Percentiles rank a stretch among this genome's conserved stretches.
These are phyloP conservation scores for Calephelis virginiensis DNA, from an alignment of 1,140 invertebrate species.

Conservation along the genomic window DNA sequence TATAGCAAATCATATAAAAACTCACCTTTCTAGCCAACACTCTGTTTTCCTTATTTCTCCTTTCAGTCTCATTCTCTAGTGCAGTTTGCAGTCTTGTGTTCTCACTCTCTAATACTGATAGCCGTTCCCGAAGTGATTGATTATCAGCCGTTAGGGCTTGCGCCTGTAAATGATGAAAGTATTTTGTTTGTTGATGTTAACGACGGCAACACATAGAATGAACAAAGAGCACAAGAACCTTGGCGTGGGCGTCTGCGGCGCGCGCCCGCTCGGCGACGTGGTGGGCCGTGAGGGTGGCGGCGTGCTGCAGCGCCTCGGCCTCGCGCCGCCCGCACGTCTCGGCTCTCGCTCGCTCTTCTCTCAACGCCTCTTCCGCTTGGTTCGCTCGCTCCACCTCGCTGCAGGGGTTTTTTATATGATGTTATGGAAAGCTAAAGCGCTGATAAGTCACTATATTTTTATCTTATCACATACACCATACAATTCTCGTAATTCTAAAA, in stretches of 20 bases:
- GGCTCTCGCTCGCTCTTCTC: slow-evolving; percentile 43
- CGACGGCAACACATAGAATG: too few species aligned
- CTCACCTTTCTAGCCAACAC: slow-evolving; percentile 59
- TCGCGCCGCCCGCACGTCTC: slow-evolving; percentile 58
- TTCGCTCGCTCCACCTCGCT: slow-evolving; percentile 53
- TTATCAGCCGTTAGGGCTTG: slow-evolving; percentile 65
- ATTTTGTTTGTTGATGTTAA: too few species aligned
- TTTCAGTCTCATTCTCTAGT: slow-evolving; percentile 41
- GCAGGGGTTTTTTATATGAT: background rate
- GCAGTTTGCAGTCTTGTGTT: slow-evolving; percentile 27
- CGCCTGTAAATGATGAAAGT: slow-evolving; percentile 40
- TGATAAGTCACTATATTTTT: too few species aligned
- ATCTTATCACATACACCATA: too few species aligned
- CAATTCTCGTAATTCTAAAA: too few species aligned
- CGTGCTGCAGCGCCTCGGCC: slow-evolving; percentile 59
- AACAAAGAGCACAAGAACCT: slow-evolving; percentile 27
- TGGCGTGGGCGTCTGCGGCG: slow-evolving; percentile 30
- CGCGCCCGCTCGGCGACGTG: slow-evolving; percentile 44
- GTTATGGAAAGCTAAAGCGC: too few species aligned
- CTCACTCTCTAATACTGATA: slow-evolving; percentile 38
- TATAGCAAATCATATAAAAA: background rate
- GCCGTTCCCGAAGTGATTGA: slow-evolving; percentile 50
- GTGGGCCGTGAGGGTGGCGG: slow-evolving; percentile 53
- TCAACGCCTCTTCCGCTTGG: slow-evolving; percentile 44
- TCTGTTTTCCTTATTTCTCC: slow-evolving; percentile 50